A percentile compares a stretch with the other conserved stretches of the same genome.
Evolutionary conservation across 2,113 vertebrate genomes (phyloP).

Genomic region (Corythornis madagascariensis): DNA sequence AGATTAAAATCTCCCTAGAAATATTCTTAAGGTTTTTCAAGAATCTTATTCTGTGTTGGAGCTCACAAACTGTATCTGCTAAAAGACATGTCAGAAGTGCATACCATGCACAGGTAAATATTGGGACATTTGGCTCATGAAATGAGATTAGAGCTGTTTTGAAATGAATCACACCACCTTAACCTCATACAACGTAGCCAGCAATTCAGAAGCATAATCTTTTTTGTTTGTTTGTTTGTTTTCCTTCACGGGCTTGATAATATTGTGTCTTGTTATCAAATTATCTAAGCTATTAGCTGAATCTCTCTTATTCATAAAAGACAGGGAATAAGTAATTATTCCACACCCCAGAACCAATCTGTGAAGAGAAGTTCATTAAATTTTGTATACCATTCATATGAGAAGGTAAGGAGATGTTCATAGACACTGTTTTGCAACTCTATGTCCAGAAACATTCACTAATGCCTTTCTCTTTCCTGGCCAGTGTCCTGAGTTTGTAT

Average conservation of each 20-base stretch:
- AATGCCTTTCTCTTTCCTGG: rapidly evolving
- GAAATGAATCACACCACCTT: not conserved
- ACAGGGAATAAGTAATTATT: not conserved
- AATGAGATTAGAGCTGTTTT: not conserved
- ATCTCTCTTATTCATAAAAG: not conserved
- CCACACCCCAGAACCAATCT: rapidly evolving
- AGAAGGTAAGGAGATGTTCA: not conserved
- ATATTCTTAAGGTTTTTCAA: not conserved
- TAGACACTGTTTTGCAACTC: not conserved
- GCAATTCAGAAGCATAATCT: not conserved
- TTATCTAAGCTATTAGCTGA: not conserved
- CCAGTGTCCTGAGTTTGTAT: not conserved
- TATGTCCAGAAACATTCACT: not conserved
- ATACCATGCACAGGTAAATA: not conserved
- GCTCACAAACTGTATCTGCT: not conserved
- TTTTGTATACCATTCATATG: not conserved
- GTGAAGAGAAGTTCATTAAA: not conserved
- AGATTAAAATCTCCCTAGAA: not conserved
- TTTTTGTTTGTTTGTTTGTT: not conserved
- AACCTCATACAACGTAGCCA: not conserved
- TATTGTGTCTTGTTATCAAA: not conserved
- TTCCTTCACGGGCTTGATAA: rapidly evolving
- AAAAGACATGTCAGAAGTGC: not conserved
- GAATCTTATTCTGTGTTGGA: not conserved
- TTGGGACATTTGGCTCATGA: not conserved